phyloP scores from a whole-genome alignment of 2,888 invertebrate species.

The Bimastos eiseni region DNA sequence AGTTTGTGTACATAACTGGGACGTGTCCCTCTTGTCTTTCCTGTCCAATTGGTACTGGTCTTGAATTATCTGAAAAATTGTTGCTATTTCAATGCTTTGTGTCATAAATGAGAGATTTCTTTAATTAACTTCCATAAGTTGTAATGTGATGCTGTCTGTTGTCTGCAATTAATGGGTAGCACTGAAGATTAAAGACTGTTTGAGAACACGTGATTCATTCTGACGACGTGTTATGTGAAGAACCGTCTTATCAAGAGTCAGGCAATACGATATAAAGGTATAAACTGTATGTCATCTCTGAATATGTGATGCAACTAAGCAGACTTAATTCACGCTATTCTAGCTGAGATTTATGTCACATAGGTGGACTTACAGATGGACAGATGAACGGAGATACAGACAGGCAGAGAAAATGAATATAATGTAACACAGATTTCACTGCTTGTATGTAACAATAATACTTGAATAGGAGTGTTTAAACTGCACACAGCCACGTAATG shows the following conservation, averaged over 20 bases:
- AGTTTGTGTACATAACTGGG: neutral
- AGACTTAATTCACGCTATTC: neutral
- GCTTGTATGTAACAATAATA: neutral
- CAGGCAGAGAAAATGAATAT: neutral
- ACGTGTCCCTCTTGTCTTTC: neutral
- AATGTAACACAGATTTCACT: neutral
- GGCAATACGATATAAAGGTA: too few species aligned
- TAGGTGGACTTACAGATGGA: neutral
- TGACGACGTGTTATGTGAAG: neutral
- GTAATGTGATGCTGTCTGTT: neutral
- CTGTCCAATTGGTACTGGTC: neutral
- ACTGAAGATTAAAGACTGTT: neutral
- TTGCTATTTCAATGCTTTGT: neutral
- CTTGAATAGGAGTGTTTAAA: neutral
- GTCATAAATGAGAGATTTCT: slow-evolving; percentile 4
- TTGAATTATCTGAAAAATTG: neutral
- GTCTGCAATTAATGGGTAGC: neutral
- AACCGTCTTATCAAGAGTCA: neutral
- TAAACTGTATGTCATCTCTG: neutral
- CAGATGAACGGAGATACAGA: neutral
- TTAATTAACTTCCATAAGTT: neutral
- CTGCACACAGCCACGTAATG: neutral
- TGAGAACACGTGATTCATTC: neutral
- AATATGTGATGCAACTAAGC: neutral
- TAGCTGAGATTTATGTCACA: neutral